These are phyloP conservation scores for Sigmodon hispidus DNA, from an alignment of 2,113 vertebrate species.

Conservation along the genomic window DNA sequence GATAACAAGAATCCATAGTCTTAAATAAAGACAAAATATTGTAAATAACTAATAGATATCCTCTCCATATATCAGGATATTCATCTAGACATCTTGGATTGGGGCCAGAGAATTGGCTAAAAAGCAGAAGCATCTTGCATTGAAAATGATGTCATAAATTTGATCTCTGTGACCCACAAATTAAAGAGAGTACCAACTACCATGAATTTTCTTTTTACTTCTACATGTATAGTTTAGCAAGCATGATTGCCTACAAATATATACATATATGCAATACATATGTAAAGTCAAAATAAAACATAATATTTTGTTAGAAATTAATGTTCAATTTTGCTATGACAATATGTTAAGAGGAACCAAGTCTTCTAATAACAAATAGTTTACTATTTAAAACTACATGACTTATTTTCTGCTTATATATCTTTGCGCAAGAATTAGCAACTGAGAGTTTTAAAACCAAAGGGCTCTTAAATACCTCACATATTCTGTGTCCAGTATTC, in stretches of 20 bases:
- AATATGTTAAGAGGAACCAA: background rate
- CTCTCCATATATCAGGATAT: rapidly evolving
- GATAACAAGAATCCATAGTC: background rate
- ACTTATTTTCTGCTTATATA: background rate
- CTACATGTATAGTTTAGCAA: background rate
- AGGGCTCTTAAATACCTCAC: background rate
- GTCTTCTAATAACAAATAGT: too few species aligned
- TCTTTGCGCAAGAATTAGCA: slow-evolving; percentile 7
- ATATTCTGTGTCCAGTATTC: background rate
- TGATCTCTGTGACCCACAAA: background rate
- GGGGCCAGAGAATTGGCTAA: background rate
- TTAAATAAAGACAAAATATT: background rate
- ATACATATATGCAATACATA: background rate
- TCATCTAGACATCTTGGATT: background rate
- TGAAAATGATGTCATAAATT: background rate
- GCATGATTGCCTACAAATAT: background rate
- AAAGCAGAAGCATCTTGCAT: background rate
- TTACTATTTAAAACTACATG: background rate
- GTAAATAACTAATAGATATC: background rate
- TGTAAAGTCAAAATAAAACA: background rate
- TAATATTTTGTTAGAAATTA: background rate
- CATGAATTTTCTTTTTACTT: background rate
- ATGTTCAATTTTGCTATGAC: background rate
- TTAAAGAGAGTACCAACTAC: background rate
- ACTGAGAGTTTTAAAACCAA: slow-evolving; percentile 30